Evolutionary conservation across 2,888 invertebrate species (phyloP), one percentile per base, ranked within the genome.

Genomic region (Volucella zonaria): DNA sequence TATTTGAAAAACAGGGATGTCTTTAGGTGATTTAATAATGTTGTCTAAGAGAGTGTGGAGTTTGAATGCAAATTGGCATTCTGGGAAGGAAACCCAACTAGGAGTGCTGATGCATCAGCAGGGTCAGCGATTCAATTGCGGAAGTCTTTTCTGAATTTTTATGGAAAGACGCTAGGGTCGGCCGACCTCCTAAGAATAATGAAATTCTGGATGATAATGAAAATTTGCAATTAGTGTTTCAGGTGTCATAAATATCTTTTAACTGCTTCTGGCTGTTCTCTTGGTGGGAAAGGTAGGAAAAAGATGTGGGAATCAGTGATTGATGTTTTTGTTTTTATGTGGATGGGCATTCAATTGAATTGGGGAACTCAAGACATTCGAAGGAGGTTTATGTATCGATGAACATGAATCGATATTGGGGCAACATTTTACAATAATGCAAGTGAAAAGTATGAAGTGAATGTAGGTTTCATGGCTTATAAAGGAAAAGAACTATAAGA

Each of bases 11-110:
- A 56, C 64, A 47, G n/a, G 64, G 47, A 70, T 70, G 74, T 83
- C 82, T 64, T 12, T 52, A 43, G 68, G 79, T 79, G 74, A 75
- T 79, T 79, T 79, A 83, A 82, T 82, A 82, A 70, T 74, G 74
- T 81, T 68, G 75, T 68, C n/a, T 3, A 38, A 23, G n/a, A 14
- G 66, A 62, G 38, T 52, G 62, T 67, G 54, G 12, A 18, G 14
- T 52, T 11, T 18, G 40, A 64, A 79, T 83, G 79, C 75, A 79
- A 83, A 83, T 83, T 75, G 79, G 31, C 73, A 58, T 78, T 68
- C 56, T 23, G 14, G 31, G 14, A 14, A 10, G 47, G 18, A 14
- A 64, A 49, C 18, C 11, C 61, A 49, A n/a, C 47, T 31, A 74
- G 67, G 56, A 11, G n/a, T 1, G 18, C 2, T 23, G 18, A 6